Base-by-base conservation (phyloP, 2,113 vertebrate species). In the Corapipo altera region DNA sequence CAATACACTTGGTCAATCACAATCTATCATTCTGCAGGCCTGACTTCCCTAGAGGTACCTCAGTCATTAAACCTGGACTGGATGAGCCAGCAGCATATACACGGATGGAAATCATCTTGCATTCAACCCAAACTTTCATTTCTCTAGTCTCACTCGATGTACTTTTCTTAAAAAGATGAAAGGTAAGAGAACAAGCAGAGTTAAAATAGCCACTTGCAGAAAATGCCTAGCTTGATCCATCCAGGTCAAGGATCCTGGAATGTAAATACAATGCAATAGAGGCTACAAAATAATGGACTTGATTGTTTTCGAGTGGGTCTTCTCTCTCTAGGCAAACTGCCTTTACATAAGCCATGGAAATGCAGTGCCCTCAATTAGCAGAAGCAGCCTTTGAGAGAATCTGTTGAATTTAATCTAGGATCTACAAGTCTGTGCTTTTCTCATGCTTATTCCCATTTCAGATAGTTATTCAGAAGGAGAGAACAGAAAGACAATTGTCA, bases 241-340 rank as follows among this genome's bases (percentile, higher is more conserved):
- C 11, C 62, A 72, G 73, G 91, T 96, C 88, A 93, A 91, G 79
- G 44, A 94, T 69, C 37, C 32, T 81, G 65, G 24, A 77, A 64
- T 17, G 16, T 46, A 88, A 94, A 91, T 72, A 78, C 48, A 82
- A 58, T 26, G 16, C 48, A 71, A 39, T 5, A 85, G 24, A 94
- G 28, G 55, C 59, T 74, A 51, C 22, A 84, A 71, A 90, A 77
- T 91, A 86, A 89, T 16, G 24, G 71, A 65, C 18, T 61, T 88
- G 35, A 78, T 81, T 69, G 39, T 65, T 94, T 86, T 84, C 83
- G 88, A 96, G 88, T 84, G 69, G 49, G 44, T 52, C 72, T 70
- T 92, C 41, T 78, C 39, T 64, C 24, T 76, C 39, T 41, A 75
- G 55, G 12, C 83, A 37, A 61, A 15, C n/a, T 65, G n/a, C 27